Base-by-base conservation (phyloP, 1,140 invertebrate species). In the Drosophila repleta region DNA sequence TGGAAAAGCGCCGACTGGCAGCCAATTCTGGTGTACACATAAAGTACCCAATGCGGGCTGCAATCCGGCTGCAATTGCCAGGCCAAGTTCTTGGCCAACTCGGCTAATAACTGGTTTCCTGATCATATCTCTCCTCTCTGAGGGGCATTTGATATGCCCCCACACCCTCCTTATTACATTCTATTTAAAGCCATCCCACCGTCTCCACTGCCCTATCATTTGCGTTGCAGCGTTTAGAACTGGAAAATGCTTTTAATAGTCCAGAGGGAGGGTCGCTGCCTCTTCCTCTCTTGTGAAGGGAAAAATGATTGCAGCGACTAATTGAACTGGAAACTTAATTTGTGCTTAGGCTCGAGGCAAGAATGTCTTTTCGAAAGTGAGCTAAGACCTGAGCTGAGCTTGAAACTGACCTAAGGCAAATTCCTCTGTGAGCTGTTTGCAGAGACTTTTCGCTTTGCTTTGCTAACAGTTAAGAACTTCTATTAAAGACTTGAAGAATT, bases 1-100 rank as follows among this genome's bases (percentile, higher is more conserved):
- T 29, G 52, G 70, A 53, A 64, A 67, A 67, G 45, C 67, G 37
- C 67, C 66, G 45, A 46, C n/a, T n/a, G 20, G 46, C 39, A 26
- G 62, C 66, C 74, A 87, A 69, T 85, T 85, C 82, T 78, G 61
- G 82, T 85, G 82, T 85, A 85, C 66, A 85, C 51, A 74, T 73
- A 75, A 87, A 81, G 80, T 72, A 63, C 82, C 82, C 63, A 53
- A 35, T 35, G 32, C n/a, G n/a, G n/a, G n/a, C n/a, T 35, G 32
- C 32, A 52, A 58, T 60, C 49, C 41, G 56, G 35, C 56, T 52
- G 51, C 55, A 57, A 57, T 57, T 57, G 55, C 39, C 55, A 57
- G 41, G 21, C 55, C 55, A 57, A 57, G 55, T 49, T 62, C 39
- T 49, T 62, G 43, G 56, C 70, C 70, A 61, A 73, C 43, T 56